phyloP scores from a whole-genome alignment of 2,888 invertebrate genomes.

The Ophion slaviceki region DNA sequence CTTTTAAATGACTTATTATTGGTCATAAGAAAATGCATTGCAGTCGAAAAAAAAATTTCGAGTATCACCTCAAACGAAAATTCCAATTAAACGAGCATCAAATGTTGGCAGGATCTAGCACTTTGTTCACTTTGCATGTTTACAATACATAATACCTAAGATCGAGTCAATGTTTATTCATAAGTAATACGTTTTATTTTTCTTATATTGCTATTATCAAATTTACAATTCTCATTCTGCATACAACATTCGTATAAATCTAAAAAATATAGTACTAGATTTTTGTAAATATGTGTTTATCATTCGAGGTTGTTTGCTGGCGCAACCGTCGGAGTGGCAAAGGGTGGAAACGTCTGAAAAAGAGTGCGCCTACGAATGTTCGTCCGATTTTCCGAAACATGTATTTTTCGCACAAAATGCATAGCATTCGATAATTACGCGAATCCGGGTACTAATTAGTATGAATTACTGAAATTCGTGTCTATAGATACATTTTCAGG shows the following conservation, averaged over 20 bases:
- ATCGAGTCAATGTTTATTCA: slow-evolving; percentile 43
- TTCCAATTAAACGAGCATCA: not conserved
- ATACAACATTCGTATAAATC: slow-evolving; percentile 76
- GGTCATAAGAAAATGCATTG: not conserved
- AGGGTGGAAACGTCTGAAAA: no score
- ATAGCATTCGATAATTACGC: no score
- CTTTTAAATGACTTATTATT: no score
- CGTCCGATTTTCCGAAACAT: no score
- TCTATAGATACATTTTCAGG: not conserved
- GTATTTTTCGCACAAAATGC: no score
- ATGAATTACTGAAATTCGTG: not conserved
- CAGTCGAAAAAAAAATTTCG: not conserved
- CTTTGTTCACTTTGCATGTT: not conserved
- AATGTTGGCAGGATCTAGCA: not conserved
- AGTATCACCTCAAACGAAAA: not conserved
- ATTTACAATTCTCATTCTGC: slow-evolving; percentile 79
- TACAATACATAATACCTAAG: not conserved
- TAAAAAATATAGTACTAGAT: slow-evolving; percentile 75
- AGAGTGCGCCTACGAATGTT: no score
- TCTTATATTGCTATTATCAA: slow-evolving; percentile 78
- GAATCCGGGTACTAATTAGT: not conserved
- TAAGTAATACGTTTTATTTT: slow-evolving; percentile 75
- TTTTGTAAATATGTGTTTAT: slow-evolving; percentile 75
- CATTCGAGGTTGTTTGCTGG: slow-evolving; percentile 58
- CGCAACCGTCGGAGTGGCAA: no score